Conservation (phyloP, 1,140 invertebrate genomes). For the Lutraria rhynchaena region DNA sequence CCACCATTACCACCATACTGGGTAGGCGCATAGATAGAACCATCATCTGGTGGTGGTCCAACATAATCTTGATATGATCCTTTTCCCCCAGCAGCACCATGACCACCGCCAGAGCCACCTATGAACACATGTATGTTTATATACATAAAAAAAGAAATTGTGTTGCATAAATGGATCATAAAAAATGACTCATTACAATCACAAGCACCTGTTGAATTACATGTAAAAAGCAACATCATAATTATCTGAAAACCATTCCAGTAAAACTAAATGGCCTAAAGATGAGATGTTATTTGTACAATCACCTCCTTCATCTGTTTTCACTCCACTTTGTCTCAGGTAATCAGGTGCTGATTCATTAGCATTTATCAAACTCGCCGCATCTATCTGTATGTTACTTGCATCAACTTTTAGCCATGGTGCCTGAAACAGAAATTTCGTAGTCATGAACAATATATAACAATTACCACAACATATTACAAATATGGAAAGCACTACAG, state of each 20-base stretch:
- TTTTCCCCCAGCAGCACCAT: constrained; percentile 73
- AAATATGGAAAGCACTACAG: too few relatives aligned
- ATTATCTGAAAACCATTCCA: not conserved
- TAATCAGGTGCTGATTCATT: constrained; percentile 55
- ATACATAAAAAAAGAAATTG: too few relatives aligned
- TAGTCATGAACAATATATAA: too few relatives aligned
- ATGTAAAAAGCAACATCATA: too few relatives aligned
- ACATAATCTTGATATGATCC: constrained; percentile 62
- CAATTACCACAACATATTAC: too few relatives aligned
- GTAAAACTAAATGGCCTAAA: not conserved
- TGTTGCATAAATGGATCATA: too few relatives aligned
- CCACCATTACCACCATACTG: constrained; percentile 73
- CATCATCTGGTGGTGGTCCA: constrained; percentile 65
- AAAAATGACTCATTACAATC: too few relatives aligned
- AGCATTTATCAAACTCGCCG: constrained; percentile 67
- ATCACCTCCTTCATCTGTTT: constrained; percentile 67
- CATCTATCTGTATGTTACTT: constrained; percentile 66
- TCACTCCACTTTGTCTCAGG: constrained; percentile 63
- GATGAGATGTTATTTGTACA: not conserved
- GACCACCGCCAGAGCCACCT: constrained; percentile 75
- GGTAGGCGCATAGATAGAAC: constrained; percentile 67
- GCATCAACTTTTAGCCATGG: constrained; percentile 68
- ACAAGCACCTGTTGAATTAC: too few relatives aligned
- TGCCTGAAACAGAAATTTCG: constrained; percentile 62
- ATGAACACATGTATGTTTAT: not conserved